Conservation (phyloP, 2,113 vertebrate genomes). For the Polyodon spathula region DNA sequence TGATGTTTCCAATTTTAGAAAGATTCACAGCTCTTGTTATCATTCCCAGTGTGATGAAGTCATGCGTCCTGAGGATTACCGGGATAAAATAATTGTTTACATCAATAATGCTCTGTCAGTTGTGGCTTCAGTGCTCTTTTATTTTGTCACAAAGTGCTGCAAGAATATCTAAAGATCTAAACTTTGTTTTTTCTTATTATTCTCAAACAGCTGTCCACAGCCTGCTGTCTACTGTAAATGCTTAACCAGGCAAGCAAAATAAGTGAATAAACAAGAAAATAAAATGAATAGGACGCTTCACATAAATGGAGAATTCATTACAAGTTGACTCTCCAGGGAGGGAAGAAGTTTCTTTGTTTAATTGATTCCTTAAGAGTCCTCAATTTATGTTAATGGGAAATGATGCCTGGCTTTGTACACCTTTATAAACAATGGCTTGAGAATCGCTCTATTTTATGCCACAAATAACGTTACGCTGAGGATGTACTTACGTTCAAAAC, state of each 20-base stretch:
- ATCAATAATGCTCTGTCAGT: no score
- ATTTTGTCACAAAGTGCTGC: no score
- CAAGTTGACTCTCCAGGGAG: conserved; percentile 33
- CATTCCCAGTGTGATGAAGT: no score
- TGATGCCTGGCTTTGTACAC: conserved; percentile 23
- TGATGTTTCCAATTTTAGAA: no score
- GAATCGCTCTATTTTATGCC: conserved; percentile 21
- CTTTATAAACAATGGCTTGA: conserved; percentile 18
- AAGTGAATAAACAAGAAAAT: conserved; percentile 31
- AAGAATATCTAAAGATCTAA: no score
- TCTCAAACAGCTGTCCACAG: conserved; percentile 13
- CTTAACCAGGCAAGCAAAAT: conserved; percentile 32
- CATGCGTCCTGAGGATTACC: no score
- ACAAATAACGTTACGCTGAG: conserved; percentile 7
- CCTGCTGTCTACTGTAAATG: conserved; percentile 26
- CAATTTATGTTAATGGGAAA: conserved; percentile 26
- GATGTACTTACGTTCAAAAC: no score
- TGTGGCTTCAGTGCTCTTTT: no score
- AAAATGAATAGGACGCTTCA: conserved; percentile 28
- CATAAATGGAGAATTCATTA: conserved; percentile 17
- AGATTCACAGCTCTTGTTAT: no score
- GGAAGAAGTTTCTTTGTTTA: conserved; percentile 39
- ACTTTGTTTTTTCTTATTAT: conserved; percentile 14
- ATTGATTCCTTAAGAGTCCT: conserved; percentile 54
- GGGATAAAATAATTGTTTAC: no score